Base-by-base conservation (phyloP, 1,140 invertebrate species). In the Drosophila sp. region DNA sequence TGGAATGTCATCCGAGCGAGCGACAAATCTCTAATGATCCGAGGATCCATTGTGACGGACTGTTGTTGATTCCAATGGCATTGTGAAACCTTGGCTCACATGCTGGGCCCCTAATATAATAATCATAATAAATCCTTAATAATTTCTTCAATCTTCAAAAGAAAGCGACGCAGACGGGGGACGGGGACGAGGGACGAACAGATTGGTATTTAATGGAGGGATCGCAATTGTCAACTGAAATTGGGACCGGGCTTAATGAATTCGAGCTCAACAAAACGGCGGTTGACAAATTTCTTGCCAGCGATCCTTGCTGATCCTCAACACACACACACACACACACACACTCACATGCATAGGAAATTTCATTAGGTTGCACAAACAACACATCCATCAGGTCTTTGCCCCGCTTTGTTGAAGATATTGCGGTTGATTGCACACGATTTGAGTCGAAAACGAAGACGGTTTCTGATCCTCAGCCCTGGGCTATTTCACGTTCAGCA, bases 71-170 rank as follows among this genome's bases (percentile, higher is more conserved):
- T 58, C 71, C 56, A 66, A 62, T 38, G 29, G 13, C 40, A 63
- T 48, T 63, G 48, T 45, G 45, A 21, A 8, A 8, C 9, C 18
- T 16, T 45, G 29, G 62, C 70, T 59, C 54, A 14, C 78, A 56
- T 74, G 80, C 78, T 80, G 76, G 74, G 89, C 74, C 70, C 89
- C 84, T 90, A 90, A 90, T 90, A 90, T 90, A 90, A 90, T 90
- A 90, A 90, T 90, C 89, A 90, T 90, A 90, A 90, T 90, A 90
- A 90, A 89, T 90, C 78, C 89, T 78, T 90, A 90, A 90, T 90
- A 90, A 90, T 90, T 90, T 90, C 59, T 34, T 67, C 14, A 57
- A 65, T 76, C 89, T 80, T 90, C 89, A 90, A 81, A 80, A 65
- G 90, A 81, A 69, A 82, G 89, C 80, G 81, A 78, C 89, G 51